Evolutionary conservation across 2,888 invertebrate genomes (phyloP), one percentile per base, ranked within the genome.

Genomic region (Noctua pronuba): DNA sequence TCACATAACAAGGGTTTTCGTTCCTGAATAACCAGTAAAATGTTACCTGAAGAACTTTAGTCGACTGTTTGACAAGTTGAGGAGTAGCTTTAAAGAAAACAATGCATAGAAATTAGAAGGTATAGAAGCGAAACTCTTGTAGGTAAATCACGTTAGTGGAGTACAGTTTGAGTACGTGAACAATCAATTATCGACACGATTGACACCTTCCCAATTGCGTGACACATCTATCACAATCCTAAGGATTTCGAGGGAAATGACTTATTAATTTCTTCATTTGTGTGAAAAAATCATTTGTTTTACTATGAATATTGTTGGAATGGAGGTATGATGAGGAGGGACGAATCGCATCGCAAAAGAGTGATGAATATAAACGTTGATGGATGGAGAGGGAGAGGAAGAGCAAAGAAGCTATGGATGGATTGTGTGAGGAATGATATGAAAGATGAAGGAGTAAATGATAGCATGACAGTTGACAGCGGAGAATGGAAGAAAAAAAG

Each of bases 11-110:
- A 7, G 44, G 76, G 52, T 79, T 73, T 16, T 72, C 60, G 46
- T 69, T 71, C 68, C 58, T 67, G 52, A 76, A 69, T 72, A 10
- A 76, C 24, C 5, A 75, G 38, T 16, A 60, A 68, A 69, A 55
- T 60, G 16, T 68, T 85, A 83, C 86, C 82, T 83, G 70, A 38
- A 68, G 18, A 62, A 65, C 28, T 16, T 68, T 65, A 31, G 68
- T 72, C 21, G 55, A 49, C 46, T 52, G 62, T 68, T 75, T 58
- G 38, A 64, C 11, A 55, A 11, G 35, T 44, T 71, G 58, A 58
- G 55, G 35, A 44, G 52, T 46, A 64, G 44, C 58, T 74, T 74
- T 38, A 80, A 65, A 84, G 21, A 73, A 64, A 62, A 67, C 0
- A 2, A 35, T 31, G 35, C 5, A 24, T 52, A n/a, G 28, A 79